Percentiles rank a stretch among this genome's conserved stretches.
These are phyloP conservation scores for Andricus quercusramuli DNA, from an alignment of 2,888 invertebrate genomes.

Conservation along the genomic window DNA sequence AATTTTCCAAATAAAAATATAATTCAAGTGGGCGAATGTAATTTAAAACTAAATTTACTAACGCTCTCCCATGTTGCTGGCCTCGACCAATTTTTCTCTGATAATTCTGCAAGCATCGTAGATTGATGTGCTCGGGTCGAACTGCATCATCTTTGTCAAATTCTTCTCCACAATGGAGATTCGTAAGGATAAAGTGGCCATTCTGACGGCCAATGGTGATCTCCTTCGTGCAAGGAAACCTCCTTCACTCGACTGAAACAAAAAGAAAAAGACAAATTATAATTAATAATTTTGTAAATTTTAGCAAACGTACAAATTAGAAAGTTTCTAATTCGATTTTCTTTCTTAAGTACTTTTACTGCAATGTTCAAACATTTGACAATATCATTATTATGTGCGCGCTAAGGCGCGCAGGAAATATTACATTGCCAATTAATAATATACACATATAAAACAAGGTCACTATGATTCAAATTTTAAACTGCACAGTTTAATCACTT, in stretches of 20 bases:
- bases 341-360: no score
- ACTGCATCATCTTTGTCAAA: conserved; percentile 98
- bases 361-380: no score
- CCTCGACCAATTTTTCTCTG: conserved; percentile 96
- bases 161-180: conserved; percentile 92
- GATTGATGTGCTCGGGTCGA: conserved; percentile 96
- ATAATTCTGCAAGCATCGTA: conserved; percentile 98
- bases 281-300: neutral
- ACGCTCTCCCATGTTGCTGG: conserved; percentile 91
- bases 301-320: no score
- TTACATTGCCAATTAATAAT: no score
- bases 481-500: no score
- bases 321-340: no score
- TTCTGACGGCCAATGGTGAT: conserved; percentile 76
- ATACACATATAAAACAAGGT: no score
- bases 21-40: no score
- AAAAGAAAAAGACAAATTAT: conserved; percentile 42
- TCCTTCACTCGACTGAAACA: conserved; percentile 72
- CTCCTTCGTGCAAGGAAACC: conserved; percentile 68
- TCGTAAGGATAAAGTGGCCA: conserved; percentile 89
- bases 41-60: conserved; percentile 78
- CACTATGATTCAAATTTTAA: no score
- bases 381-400: no score
- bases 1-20: neutral
- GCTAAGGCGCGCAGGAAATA: no score